These are phyloP conservation scores for Schizothorax lantsangensis DNA, from an alignment of 2,797 vertebrate species.

Conservation along the genomic window DNA sequence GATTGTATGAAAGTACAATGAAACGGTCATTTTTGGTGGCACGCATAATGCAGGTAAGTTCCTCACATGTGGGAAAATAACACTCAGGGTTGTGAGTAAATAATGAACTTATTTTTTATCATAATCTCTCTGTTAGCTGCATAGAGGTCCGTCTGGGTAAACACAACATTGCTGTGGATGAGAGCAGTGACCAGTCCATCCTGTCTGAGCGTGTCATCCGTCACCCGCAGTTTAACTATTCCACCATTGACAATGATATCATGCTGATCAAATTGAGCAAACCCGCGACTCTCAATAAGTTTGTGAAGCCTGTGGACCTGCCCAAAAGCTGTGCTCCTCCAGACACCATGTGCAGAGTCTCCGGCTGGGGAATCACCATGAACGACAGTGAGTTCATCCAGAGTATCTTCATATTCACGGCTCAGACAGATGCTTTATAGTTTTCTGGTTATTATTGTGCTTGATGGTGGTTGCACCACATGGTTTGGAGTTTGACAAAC, in stretches of 20 bases:
- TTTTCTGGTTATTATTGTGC: not conserved
- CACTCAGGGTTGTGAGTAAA: not conserved
- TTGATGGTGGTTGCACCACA: not conserved
- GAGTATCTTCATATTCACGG: not conserved
- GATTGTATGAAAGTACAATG: no score
- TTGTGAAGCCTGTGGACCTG: conserved; percentile 11
- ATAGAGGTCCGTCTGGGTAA: conserved; percentile 20
- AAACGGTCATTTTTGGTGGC: no score
- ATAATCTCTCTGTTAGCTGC: not conserved
- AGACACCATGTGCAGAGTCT: conserved; percentile 16
- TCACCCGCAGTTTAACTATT: conserved; percentile 34
- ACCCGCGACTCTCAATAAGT: conserved; percentile 36
- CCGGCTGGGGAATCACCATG: conserved; percentile 31
- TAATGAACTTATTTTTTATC: not conserved
- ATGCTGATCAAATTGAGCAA: conserved; percentile 52
- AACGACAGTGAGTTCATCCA: not conserved
- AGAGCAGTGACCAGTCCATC: conserved; percentile 48
- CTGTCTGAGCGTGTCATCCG: conserved; percentile 27
- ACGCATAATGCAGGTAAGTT: not conserved
- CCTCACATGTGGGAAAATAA: not conserved
- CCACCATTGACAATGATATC: conserved; percentile 43
- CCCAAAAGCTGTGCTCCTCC: not conserved
- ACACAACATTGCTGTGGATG: conserved; percentile 32
- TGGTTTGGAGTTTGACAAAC: not conserved
- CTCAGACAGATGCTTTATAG: not conserved